These are phyloP conservation scores for Octopus bimaculoides DNA, from an alignment of 1,140 invertebrate genomes.

Conservation along the genomic window DNA sequence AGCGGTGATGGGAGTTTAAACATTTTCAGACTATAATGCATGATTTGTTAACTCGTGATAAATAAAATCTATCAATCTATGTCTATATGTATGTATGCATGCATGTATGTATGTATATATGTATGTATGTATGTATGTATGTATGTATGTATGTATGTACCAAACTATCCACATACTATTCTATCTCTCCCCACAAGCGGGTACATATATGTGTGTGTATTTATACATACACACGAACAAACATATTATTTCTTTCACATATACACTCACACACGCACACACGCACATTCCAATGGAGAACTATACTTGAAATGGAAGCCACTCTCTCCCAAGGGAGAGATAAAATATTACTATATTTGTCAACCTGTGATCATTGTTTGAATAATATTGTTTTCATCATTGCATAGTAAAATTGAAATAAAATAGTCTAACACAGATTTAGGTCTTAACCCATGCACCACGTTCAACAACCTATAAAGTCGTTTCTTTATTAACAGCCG, in stretches of 20 bases:
- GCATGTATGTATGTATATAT: constrained; percentile 10
- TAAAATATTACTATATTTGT: no score
- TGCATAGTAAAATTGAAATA: no score
- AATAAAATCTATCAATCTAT: background rate
- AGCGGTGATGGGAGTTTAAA: background rate
- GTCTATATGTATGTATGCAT: constrained; percentile 2
- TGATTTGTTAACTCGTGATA: background rate
- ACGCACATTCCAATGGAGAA: background rate
- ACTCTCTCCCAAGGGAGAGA: no score
- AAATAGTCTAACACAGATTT: no score
- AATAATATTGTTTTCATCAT: no score
- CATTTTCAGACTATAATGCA: background rate
- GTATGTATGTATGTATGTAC: constrained; percentile 8
- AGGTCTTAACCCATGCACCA: no score
- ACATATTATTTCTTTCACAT: background rate
- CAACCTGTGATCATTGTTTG: no score
- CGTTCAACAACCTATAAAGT: no score
- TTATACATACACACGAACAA: background rate
- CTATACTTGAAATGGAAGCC: no score
- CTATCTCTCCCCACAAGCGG: background rate
- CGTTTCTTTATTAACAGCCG: no score
- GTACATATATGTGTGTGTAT: background rate
- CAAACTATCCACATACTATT: background rate
- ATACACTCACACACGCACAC: background rate
- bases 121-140: constrained; percentile 14